A percentile compares a stretch with the other conserved stretches of the same genome.
phyloP scores from a whole-genome alignment of 2,888 invertebrate genomes.

The Furcula furcula region DNA sequence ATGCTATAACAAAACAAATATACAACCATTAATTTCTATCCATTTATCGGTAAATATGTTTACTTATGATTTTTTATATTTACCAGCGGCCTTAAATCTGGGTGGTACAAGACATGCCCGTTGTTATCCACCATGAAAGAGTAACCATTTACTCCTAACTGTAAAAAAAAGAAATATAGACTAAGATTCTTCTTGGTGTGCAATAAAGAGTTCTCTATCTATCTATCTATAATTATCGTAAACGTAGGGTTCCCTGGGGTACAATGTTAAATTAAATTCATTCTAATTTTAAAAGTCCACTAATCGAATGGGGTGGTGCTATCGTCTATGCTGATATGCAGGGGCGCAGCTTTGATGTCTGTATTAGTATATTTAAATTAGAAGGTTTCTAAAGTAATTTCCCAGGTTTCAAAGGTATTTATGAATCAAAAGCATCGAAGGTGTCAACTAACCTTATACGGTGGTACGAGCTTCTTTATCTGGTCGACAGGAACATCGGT shows the following conservation, averaged over 20 bases:
- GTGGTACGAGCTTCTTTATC: conserved; percentile 96
- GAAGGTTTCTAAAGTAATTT: too few species aligned
- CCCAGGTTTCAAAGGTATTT: not conserved
- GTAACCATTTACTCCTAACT: conserved; percentile 98
- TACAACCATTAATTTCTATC: conserved; percentile 3
- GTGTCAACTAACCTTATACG: conserved; percentile 87
- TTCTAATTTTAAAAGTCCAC: too few species aligned
- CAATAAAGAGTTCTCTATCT: too few species aligned
- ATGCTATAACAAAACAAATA: conserved; percentile 68
- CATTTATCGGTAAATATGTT: not conserved
- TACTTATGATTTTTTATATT: conserved; percentile 40
- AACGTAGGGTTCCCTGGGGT: too few species aligned
- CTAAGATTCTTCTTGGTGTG: too few species aligned
- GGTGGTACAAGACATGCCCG: conserved; percentile 97
- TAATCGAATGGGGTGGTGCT: too few species aligned
- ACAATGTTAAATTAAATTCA: too few species aligned
- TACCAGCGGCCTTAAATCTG: conserved; percentile 95
- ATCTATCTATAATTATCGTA: too few species aligned
- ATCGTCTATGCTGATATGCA: too few species aligned
- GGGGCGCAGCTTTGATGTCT: too few species aligned
- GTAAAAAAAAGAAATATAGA: too few species aligned
- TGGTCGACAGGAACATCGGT: conserved; percentile 98
- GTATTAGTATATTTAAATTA: too few species aligned
- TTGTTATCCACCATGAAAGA: conserved; percentile 99
- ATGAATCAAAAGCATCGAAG: not conserved